These are phyloP conservation scores for Oscheius sp. DNA, from an alignment of 2,888 invertebrate species.

Conservation along the genomic window DNA sequence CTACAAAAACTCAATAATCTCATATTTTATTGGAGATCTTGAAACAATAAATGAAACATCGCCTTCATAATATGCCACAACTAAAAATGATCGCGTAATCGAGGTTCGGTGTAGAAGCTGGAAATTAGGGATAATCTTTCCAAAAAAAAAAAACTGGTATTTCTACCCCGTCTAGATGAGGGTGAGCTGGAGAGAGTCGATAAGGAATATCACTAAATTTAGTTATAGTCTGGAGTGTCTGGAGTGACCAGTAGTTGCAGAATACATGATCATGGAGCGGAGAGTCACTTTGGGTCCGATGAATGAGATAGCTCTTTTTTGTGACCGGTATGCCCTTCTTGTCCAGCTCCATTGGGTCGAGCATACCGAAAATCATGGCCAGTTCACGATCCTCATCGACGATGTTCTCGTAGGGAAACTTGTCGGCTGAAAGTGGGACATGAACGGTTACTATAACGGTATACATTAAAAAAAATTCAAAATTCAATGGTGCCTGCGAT, in stretches of 20 bases:
- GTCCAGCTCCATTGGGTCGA: conserved; percentile 86
- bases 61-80: too few relatives aligned
- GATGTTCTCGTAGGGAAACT: conserved; percentile 91
- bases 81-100: too few relatives aligned
- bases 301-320: conserved; percentile 79
- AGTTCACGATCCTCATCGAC: conserved; percentile 86
- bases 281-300: conserved; percentile 88
- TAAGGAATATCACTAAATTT: conserved; percentile 87
- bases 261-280: conserved; percentile 89
- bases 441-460: too few relatives aligned
- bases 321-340: conserved; percentile 63
- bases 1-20: too few relatives aligned
- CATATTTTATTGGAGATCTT: too few relatives aligned
- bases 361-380: conserved; percentile 86
- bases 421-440: conserved; percentile 1
- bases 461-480: too few relatives aligned
- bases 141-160: too few relatives aligned
- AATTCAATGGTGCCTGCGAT: too few relatives aligned
- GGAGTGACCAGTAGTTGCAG: conserved; percentile 92
- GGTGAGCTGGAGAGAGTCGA: conserved; percentile 91
- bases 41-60: too few relatives aligned
- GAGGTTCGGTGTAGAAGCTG: too few relatives aligned
- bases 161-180: too few relatives aligned
- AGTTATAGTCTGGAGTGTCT: conserved; percentile 37
- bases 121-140: too few relatives aligned